Evolutionary conservation across 2,797 vertebrate species (phyloP), one percentile per base, ranked within the genome.

Genomic region (Eulemur coronatus): DNA sequence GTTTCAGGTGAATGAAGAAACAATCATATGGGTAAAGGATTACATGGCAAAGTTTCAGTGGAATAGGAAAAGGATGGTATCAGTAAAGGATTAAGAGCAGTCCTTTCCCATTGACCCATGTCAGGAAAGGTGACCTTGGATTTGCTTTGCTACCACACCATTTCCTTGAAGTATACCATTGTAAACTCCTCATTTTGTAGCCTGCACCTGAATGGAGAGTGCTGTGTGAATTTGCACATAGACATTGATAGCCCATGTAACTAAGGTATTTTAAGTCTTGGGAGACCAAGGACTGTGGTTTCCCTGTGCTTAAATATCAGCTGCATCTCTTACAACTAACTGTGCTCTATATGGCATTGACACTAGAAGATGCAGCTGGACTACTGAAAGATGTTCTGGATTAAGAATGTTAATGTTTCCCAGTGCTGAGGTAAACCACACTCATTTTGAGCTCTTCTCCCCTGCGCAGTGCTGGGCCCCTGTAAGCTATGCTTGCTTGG

Each of bases 1-100:
- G 67, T 81, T 93, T 79, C 43, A 92, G n/a, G 5, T 85, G 80
- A 95, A 50, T 67, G 65, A 84, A 22, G 33, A 85, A 91, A 61
- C 69, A 18, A 50, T 59, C 38, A 50, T 43, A 38, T 87, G 61
- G n/a, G 24, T 89, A 89, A 89, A 89, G 67, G 52, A 96, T 84
- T 61, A 85, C 24, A 75, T 33, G 73, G 75, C 57, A 67, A 67
- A 84, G 41, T 87, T 90, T 85, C 76, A 75, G n/a, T 43, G 79
- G 76, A 91, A 63, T 18, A 87, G 50, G 76, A 91, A 70, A 13
- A 87, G 50, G 24, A 67, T 55, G 70, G 11, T 82, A 55, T 82
- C 55, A 61, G 6, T 70, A 84, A 84, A 63, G 24, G 20, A 48
- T 35, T 57, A 85, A 38, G 17, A 79, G 75, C 18, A 91, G 10